These are phyloP conservation scores for Mesoclemmys tuberculata DNA, from an alignment of 2,113 vertebrate species.

Conservation along the genomic window DNA sequence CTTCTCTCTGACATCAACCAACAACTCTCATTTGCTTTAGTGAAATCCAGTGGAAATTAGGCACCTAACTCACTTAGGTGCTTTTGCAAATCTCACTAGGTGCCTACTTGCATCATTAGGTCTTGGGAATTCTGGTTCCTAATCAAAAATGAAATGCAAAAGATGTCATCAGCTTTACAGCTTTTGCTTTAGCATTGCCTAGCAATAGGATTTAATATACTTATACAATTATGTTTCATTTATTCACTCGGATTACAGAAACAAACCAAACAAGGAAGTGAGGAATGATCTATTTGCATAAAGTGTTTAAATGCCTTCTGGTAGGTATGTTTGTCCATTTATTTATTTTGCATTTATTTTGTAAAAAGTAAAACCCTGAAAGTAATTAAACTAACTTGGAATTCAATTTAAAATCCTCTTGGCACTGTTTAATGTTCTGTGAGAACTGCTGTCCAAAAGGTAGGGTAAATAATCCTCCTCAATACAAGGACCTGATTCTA, in stretches of 20 bases:
- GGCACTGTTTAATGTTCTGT: conserved; percentile 32
- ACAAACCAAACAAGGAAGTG: conserved; percentile 45
- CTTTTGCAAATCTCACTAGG: conserved; percentile 8
- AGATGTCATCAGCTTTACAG: conserved; percentile 54
- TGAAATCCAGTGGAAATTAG: conserved; percentile 18
- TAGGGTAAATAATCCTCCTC: not conserved
- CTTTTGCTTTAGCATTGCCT: conserved; percentile 36
- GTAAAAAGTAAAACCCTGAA: conserved; percentile 52
- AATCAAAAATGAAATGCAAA: conserved; percentile 65
- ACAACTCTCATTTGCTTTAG: not conserved
- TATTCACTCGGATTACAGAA: conserved; percentile 48
- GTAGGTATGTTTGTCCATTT: conserved; percentile 53
- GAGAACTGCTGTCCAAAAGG: not conserved
- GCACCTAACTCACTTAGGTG: not conserved
- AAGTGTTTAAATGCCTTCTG: conserved; percentile 54
- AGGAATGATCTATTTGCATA: conserved; percentile 29
- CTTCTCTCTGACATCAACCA: conserved; percentile 6
- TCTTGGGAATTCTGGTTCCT: conserved; percentile 43
- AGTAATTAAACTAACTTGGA: conserved; percentile 62
- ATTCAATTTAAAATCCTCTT: conserved; percentile 46
- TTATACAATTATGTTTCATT: conserved; percentile 60
- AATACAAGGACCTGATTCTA: not conserved
- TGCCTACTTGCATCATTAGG: conserved; percentile 11
- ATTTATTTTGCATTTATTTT: conserved; percentile 56
- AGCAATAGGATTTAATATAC: conserved; percentile 56